Percentiles rank a stretch among this genome's conserved stretches.
Evolutionary conservation across 2,888 invertebrate species (phyloP).

Genomic region (Andrena trimmerana): DNA sequence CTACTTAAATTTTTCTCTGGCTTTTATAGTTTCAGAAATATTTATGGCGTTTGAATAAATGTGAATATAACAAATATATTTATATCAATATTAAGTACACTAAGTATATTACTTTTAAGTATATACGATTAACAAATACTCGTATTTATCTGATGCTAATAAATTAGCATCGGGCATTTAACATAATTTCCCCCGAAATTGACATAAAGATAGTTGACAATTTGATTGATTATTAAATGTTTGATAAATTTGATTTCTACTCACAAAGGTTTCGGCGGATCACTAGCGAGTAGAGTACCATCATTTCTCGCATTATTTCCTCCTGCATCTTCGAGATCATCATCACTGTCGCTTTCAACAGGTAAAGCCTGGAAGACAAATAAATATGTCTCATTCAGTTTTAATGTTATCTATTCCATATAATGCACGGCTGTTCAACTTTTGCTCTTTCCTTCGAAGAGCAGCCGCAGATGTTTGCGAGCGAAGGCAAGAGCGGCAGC

Average conservation of each 20-base stretch:
- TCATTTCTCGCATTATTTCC: slow-evolving; percentile 94
- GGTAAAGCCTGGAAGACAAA: slow-evolving; percentile 79
- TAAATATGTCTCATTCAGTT: not conserved
- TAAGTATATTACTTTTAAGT: not conserved
- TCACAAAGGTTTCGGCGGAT: slow-evolving; percentile 98
- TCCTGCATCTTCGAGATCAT: slow-evolving; percentile 93
- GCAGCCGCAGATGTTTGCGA: too few relatives aligned
- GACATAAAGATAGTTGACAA: not conserved
- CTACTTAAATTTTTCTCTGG: not conserved
- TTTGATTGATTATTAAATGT: not conserved
- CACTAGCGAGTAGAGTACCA: slow-evolving; percentile 97
- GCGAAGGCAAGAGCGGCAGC: too few relatives aligned
- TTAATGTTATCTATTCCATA: not conserved
- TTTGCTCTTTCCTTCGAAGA: too few relatives aligned
- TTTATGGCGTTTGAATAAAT: not conserved
- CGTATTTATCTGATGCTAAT: not conserved
- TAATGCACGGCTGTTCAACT: not conserved
- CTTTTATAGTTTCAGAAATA: not conserved
- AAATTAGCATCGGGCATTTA: not conserved
- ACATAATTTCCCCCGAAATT: not conserved
- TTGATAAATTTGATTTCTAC: slow-evolving; percentile 82
- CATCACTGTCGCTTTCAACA: slow-evolving; percentile 88
- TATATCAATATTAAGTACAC: not conserved
- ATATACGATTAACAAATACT: not conserved
- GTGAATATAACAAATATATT: not conserved